Evolutionary conservation across 2,888 invertebrate genomes (phyloP), one percentile per base, ranked within the genome.

Genomic region (Standfussiana lucernea): DNA sequence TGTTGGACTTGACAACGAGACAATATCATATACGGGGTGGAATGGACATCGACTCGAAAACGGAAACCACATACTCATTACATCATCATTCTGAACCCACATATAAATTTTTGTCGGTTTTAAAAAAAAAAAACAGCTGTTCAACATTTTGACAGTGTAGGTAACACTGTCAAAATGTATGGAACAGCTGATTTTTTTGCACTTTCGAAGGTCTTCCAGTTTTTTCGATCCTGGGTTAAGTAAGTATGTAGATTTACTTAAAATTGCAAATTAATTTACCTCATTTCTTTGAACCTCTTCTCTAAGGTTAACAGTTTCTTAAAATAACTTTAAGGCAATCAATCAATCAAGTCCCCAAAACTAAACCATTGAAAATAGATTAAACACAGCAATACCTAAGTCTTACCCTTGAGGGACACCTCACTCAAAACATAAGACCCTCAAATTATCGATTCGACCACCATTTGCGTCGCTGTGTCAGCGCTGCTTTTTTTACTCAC

Each of bases 381-480:
- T 8, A 18, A 47, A 68, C 28, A 67, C 53, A 67, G 10, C 11
- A 45, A 21, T 37, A 21, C 76, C 65, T 28, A 72, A 77, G 8
- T 32, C 11, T 45, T 40, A 67, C 47, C 66, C 65, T 62, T 70
- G 67, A 53, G 50, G 8, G 28, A 80, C 24, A 42, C 79, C 40
- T 37, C 37, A 35, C 32, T 35, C 32, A 61, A 59, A 71, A 72
- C 35, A 35, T 53, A 4, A 21, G 24, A 21, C 15, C 32, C 15
- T 68, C 53, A 69, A 72, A 82, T 59, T 69, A 83, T 79, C 62
- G 79, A 74, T 79, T 83, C 11, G 50, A 35, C 42, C 42, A 69
- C 53, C 59, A 50, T 78, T 66, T 53, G 59, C 65, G 53, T 61
- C 53, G 77, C 47, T 45, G 47, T 82, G 24, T 59, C n/a, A 69